Evolutionary conservation across 1,140 invertebrate species (phyloP).

Genomic region (Centruroides sculpturatus): DNA sequence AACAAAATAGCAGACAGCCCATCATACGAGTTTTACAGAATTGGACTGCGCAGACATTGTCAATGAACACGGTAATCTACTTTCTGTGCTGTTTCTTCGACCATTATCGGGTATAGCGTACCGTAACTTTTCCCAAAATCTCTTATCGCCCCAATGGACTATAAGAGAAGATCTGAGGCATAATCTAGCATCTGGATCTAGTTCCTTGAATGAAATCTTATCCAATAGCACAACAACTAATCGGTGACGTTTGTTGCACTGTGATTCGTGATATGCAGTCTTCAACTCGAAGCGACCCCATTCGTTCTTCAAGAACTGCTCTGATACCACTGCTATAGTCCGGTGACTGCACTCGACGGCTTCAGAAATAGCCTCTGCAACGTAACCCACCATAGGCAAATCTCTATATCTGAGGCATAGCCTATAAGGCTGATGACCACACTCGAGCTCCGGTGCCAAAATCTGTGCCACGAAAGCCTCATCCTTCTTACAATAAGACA

Average conservation of each 20-base stretch:
- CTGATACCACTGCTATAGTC: conserved; percentile 79
- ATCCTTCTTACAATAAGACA: conserved; percentile 84
- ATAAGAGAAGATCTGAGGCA: conserved; percentile 15
- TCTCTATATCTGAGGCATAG: conserved; percentile 80
- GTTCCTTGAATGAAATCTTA: conserved; percentile 15
- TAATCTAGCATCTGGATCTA: conserved; percentile 16
- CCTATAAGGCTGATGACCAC: conserved; percentile 63
- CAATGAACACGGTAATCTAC: conserved; percentile 6
- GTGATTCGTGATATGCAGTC: conserved; percentile 75
- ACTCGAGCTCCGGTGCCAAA: conserved; percentile 66
- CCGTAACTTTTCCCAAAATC: conserved; percentile 86
- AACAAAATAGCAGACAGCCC: neutral
- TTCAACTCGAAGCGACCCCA: conserved; percentile 88
- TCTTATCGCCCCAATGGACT: conserved; percentile 48
- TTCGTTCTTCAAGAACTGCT: conserved; percentile 85
- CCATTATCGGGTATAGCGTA: conserved; percentile 64
- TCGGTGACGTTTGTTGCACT: conserved; percentile 52
- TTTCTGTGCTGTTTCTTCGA: conserved; percentile 9
- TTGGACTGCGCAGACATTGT: conserved; percentile 12
- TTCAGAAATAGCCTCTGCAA: conserved; percentile 77
- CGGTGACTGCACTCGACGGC: conserved; percentile 73
- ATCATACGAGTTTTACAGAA: conserved; percentile 15
- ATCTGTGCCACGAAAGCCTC: conserved; percentile 76
- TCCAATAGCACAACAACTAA: conserved; percentile 54
- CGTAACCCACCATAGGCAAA: conserved; percentile 66